phyloP scores from a whole-genome alignment of 2,888 invertebrate genomes.

The Plusia festucae region DNA sequence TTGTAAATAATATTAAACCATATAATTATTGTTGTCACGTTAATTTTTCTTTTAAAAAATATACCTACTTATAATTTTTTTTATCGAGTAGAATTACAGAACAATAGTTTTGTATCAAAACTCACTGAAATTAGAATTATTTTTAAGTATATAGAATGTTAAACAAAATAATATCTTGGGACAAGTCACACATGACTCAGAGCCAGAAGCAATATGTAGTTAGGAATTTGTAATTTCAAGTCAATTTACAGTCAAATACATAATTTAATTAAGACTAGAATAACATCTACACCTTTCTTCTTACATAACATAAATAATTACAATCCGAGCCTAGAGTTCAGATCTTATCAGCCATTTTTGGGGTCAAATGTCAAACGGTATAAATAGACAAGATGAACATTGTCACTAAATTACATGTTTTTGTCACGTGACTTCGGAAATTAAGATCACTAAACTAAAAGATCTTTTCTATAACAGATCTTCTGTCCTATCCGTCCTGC shows the following conservation, averaged over 20 bases:
- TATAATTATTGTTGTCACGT: not conserved
- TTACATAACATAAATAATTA: not conserved
- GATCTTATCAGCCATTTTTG: constrained; percentile 25
- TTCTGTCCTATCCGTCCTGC: too few species aligned
- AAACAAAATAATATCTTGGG: too few species aligned
- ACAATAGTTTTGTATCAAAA: too few species aligned
- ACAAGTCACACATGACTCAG: too few species aligned
- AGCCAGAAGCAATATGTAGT: too few species aligned
- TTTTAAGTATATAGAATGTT: too few species aligned
- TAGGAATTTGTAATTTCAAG: too few species aligned
- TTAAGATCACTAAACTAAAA: too few species aligned
- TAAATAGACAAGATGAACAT: constrained; percentile 21
- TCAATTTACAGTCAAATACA: not conserved
- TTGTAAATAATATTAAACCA: not conserved
- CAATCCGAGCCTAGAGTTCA: not conserved
- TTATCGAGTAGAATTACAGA: too few species aligned
- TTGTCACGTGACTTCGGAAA: not conserved
- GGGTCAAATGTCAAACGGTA: constrained; percentile 43
- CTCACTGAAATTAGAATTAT: too few species aligned
- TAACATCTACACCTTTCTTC: not conserved
- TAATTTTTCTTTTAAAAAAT: not conserved
- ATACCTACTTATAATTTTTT: too few species aligned
- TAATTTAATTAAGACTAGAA: not conserved
- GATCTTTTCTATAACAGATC: too few species aligned
- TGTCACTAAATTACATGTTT: constrained; percentile 13